Evolutionary conservation across 2,113 vertebrate genomes (phyloP), one percentile per base, ranked within the genome.

Genomic region (Lipotes vexillifer): DNA sequence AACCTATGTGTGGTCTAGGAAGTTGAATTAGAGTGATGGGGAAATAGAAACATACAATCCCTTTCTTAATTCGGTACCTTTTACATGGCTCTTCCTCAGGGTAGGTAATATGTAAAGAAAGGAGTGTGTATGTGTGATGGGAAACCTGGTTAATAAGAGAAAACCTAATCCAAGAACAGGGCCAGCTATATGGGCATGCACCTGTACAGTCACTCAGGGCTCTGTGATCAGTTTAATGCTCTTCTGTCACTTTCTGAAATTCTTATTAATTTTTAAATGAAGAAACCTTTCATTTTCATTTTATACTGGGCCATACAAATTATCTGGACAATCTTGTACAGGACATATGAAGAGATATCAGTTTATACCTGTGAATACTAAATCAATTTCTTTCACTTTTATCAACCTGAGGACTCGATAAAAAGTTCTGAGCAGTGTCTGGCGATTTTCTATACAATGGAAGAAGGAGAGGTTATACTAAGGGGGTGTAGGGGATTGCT

Each of bases 131-230:
- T 59, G 13, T 89, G 2, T 23, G 3, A n/a, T 59, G 21, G 11
- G 36, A 92, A 92, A 69, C 7, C 5, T 44, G 3, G 7, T 25
- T 68, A 46, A 74, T 52, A 86, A 93, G 11, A n/a, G 63, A 38
- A 81, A 63, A 46, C 23, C 25, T 44, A 74, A 81, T 69, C 8
- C 31, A 94, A 52, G 10, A 85, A 8, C 12, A 95, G 21, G 31
- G 8, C 8, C 49, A 31, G 17, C 38, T 90, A 4, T 1, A 0
- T 33, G 52, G 12, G 1, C 21, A 49, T 38, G 13, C 0, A 63
- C 4, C 31, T 85, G 46, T 38, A 8, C 2, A 85, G 31, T 86
- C 23, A 52, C 44, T 71, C 29, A 78, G 14, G 12, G 4, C 6
- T 4, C 27, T 5, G 6, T 33, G 72, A 68, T 44, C 46, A 27